Base-by-base conservation (phyloP, 2,888 invertebrate genomes). In the Salticus scenicus region DNA sequence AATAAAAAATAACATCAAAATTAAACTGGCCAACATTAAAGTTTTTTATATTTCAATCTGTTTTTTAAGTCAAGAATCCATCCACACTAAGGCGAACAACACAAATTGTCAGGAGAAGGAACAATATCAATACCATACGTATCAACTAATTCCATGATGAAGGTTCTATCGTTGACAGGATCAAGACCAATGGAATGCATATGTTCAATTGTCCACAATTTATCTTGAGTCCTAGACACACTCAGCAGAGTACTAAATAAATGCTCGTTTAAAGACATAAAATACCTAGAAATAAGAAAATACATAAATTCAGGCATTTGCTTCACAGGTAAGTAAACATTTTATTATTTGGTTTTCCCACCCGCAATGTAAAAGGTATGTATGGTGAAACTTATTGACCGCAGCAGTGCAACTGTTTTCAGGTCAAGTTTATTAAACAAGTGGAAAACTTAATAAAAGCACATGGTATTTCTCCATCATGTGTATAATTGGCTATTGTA, bases 81-180 rank as follows among this genome's bases (percentile, higher is more conserved):
- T 24, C 24, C 24, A 57, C n/a, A 67, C 33, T 84, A 84, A 42
- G 83, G 83, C 31, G 83, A 77, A 88, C 92, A 92, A 88, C 91
- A 92, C 7, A 91, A 91, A 87, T 91, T 91, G 87, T 91, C 91
- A 14, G 91, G 90, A 90, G 91, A 90, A 17, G 91, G 89, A 27
- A 91, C 90, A 31, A 91, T 91, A 89, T 92, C 92, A 70, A 92
- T 91, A 81, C 91, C 91, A 89, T 91, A 91, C 78, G 90, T 90
- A 88, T 91, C 91, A 28, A 91, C 90, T 42, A 92, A 89, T 82
- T 91, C 91, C 90, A 91, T 91, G 14, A 92, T 90, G 87, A 92
- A 92, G 20, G 90, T 89, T 42, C 91, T 89, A 88, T 92, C 92
- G 30, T 90, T 91, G 17, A 90, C 88, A 0, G 91, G 91, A 88